phyloP scores from a whole-genome alignment of 2,888 invertebrate genomes.

The Eucera pruinosa region DNA sequence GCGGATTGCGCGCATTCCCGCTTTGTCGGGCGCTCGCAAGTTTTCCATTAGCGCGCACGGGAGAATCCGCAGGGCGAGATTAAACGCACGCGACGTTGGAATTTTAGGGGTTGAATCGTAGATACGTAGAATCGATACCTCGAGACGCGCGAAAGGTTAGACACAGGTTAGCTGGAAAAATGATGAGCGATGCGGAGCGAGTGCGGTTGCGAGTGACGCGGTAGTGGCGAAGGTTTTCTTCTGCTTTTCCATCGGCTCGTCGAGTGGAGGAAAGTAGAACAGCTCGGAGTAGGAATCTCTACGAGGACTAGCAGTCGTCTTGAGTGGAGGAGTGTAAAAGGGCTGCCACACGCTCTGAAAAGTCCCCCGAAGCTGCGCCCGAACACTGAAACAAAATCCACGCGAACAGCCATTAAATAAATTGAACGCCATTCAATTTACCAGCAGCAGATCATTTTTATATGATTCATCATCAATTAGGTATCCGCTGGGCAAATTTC shows the following conservation, averaged over 20 bases:
- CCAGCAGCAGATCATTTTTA: no score
- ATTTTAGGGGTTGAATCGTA: constrained; percentile 8
- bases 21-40: no score
- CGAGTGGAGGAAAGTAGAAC: constrained; percentile 2
- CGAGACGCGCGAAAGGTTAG: constrained; percentile 38
- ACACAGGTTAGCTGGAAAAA: no score
- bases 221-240: background rate
- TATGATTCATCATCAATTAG: no score
- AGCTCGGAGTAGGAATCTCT: constrained; percentile 34
- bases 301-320: constrained; percentile 79
- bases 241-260: constrained; percentile 15
- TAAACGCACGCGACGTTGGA: no score
- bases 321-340: constrained; percentile 78
- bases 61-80: no score
- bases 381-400: constrained; percentile 72
- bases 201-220: constrained; percentile 9
- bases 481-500: no score
- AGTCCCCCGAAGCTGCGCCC: constrained; percentile 72
- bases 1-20: no score
- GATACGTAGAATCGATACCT: constrained; percentile 20
- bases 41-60: no score
- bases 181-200: no score
- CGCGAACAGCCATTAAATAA: background rate
- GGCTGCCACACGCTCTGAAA: constrained; percentile 79
- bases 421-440: background rate